These are phyloP conservation scores for Tragopan temminckii DNA, from an alignment of 2,797 vertebrate species.

Conservation along the genomic window DNA sequence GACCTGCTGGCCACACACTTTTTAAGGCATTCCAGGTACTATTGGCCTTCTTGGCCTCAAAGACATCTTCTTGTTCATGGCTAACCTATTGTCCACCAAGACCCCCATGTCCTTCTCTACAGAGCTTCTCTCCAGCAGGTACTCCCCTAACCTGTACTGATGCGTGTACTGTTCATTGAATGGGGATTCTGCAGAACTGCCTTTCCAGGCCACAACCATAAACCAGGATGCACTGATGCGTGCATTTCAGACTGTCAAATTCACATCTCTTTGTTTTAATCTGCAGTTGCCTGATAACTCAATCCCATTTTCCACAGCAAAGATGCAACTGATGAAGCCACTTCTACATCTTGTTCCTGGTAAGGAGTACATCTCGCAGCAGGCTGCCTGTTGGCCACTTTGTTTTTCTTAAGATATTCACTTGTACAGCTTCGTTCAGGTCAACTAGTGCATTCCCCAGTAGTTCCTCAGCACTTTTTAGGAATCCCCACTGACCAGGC, in stretches of 20 bases:
- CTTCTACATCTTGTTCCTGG: background rate
- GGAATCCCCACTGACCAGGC: background rate
- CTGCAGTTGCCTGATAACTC: accelerated
- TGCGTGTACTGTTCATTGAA: background rate
- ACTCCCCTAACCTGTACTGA: no score
- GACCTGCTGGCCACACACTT: no score
- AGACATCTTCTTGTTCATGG: no score
- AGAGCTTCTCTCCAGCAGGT: no score
- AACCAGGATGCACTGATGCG: background rate
- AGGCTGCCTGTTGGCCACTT: background rate
- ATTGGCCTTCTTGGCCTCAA: no score
- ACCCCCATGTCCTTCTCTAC: no score
- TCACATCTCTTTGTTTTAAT: background rate
- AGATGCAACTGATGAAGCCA: background rate
- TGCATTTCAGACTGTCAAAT: accelerated
- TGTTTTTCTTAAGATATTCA: background rate
- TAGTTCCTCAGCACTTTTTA: background rate
- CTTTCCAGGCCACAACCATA: background rate
- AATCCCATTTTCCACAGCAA: background rate
- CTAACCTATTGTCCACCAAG: no score
- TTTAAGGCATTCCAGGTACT: no score
- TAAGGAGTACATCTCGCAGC: background rate
- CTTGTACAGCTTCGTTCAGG: background rate
- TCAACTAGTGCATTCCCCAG: background rate
- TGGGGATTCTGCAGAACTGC: background rate